A percentile compares a stretch with the other conserved stretches of the same genome.
Evolutionary conservation across 2,113 vertebrate genomes (phyloP).

Genomic region (Holacanthus passer): DNA sequence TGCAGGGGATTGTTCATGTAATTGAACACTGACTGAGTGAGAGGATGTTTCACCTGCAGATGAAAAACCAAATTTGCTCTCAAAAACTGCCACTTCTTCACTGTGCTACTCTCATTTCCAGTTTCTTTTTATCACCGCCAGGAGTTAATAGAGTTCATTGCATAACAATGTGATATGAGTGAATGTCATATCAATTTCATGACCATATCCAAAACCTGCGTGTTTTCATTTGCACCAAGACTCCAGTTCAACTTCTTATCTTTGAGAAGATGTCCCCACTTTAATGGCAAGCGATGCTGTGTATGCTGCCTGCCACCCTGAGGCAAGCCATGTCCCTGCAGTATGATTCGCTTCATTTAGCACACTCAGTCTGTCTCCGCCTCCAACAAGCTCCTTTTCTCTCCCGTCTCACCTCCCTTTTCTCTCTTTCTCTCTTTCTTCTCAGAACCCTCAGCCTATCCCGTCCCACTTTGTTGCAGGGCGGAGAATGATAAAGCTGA

Average conservation of each 20-base stretch:
- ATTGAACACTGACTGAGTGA: not conserved
- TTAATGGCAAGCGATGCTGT: slow-evolving; percentile 10
- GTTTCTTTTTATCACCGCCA: not conserved
- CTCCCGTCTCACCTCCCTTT: not conserved
- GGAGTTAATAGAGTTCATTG: slow-evolving; percentile 2
- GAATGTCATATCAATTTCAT: slow-evolving; percentile 10
- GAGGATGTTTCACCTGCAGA: not conserved
- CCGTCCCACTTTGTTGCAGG: not conserved
- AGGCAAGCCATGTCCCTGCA: slow-evolving; percentile 19
- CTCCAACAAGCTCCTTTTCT: not conserved
- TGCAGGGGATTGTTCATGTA: not conserved
- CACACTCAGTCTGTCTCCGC: not conserved
- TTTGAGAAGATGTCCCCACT: not conserved
- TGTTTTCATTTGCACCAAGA: not conserved
- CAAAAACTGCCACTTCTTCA: not conserved
- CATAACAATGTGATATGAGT: not conserved
- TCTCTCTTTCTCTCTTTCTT: not conserved
- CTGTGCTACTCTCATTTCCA: not conserved
- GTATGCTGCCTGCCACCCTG: slow-evolving; percentile 23
- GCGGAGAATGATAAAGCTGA: not conserved
- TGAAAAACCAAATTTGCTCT: not conserved
- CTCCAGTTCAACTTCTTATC: not conserved
- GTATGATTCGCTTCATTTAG: not conserved
- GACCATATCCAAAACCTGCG: not conserved
- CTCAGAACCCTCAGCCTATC: not conserved